Evolutionary conservation across 1,140 invertebrate genomes (phyloP), one percentile per base, ranked within the genome.

Genomic region (Trichonephila inaurata): DNA sequence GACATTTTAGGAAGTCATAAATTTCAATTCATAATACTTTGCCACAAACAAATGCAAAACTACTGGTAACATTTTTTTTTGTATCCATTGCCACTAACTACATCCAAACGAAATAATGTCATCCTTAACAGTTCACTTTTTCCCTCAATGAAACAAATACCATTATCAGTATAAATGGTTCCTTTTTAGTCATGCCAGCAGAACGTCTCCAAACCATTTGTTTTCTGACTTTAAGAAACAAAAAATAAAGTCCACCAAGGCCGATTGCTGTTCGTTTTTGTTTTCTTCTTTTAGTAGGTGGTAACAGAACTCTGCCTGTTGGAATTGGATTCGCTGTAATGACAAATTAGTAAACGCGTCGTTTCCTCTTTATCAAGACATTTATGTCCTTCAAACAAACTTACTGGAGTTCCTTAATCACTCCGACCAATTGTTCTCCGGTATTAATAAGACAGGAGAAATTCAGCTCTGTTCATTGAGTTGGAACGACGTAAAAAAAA

Each of bases 331-430:
- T 77, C 69, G 14, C 69, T 77, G 28, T 33, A 77, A 77, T 77
- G 69, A 77, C 69, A 77, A 77, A 77, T 77, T 77, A 77, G 69
- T 77, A 16, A 28, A 77, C 69, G 69, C 18, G 69, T 77, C 69
- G 69, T 33, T 77, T 77, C 69, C 69, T 77, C 69, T 77, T 77
- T 77, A 77, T 77, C 24, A 77, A 77, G 69, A 77, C 69, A 77
- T 77, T 77, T 33, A 33, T 40, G 69, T 77, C 69, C 69, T 77
- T 77, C 69, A 33, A 77, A 40, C 69, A 33, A 77, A 33, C 28
- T 77, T 77, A 77, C 69, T 77, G 69, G 14, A 33, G 69, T 77
- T 77, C 69, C 69, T 77, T 77, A 77, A 77, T 77, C 69, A 77
- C 69, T 18, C 28, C 24, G 69, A 14, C 69, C 69, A 77, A 77